phyloP scores from a whole-genome alignment of 2,888 invertebrate genomes.

The Drosophila neutralis region DNA sequence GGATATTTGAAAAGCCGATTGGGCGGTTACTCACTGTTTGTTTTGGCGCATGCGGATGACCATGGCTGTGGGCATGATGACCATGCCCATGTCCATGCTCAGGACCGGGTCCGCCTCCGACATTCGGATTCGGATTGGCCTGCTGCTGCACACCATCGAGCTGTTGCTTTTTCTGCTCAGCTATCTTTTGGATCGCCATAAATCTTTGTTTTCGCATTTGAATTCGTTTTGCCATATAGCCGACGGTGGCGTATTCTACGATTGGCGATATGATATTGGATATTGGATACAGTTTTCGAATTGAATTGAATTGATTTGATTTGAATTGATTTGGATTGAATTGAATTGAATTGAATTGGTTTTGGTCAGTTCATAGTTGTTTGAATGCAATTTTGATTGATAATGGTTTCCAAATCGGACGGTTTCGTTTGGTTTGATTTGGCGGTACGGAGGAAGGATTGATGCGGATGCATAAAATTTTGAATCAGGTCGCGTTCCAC shows the following conservation, averaged over 20 bases:
- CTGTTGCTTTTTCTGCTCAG: conserved; percentile 95
- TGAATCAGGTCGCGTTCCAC: conserved; percentile 65
- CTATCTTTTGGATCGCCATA: conserved; percentile 95
- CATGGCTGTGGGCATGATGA: conserved; percentile 85
- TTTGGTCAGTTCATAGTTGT: conserved; percentile 46
- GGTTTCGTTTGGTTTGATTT: conserved; percentile 31
- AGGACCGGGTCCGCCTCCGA: conserved; percentile 79
- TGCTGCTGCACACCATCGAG: conserved; percentile 91
- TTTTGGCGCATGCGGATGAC: conserved; percentile 85
- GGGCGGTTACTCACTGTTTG: conserved; percentile 86
- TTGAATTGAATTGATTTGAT: conserved; percentile 40
- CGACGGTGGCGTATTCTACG: conserved; percentile 98
- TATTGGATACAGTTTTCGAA: conserved; percentile 68
- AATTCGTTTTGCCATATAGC: conserved; percentile 98
- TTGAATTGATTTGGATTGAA: conserved; percentile 40
- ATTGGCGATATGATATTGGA: conserved; percentile 71
- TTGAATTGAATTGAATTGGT: conserved; percentile 38
- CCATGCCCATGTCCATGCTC: conserved; percentile 86
- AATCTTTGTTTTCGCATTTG: conserved; percentile 98
- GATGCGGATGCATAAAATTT: conserved; percentile 74
- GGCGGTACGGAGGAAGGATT: conserved; percentile 42
- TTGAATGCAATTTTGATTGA: conserved; percentile 50
- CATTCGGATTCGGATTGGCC: conserved; percentile 91
- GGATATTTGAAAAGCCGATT: conserved; percentile 86
- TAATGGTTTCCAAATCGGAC: conserved; percentile 48